phyloP scores from a whole-genome alignment of 2,797 vertebrate species.

The Lepus townsendii region DNA sequence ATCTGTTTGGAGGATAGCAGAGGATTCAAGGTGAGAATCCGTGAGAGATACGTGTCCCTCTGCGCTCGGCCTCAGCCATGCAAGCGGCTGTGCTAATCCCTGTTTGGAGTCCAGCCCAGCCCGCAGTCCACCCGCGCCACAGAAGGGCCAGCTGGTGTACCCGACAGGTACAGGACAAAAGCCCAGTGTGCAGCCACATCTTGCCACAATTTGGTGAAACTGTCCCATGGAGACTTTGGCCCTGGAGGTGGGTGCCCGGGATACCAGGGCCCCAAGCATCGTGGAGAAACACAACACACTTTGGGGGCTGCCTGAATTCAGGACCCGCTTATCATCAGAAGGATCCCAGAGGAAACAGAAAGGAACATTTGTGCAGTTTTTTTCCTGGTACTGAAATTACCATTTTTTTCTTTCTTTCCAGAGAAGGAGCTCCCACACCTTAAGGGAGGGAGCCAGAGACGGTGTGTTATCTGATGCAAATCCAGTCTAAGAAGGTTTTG shows the following conservation, averaged over 20 bases:
- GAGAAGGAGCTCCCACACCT: conserved; percentile 81
- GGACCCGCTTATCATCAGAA: conserved; percentile 39
- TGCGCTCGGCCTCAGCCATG: background rate
- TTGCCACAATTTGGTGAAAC: background rate
- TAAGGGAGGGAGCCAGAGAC: conserved; percentile 64
- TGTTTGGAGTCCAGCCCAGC: background rate
- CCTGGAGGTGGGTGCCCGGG: background rate
- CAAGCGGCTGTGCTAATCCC: fast-evolving
- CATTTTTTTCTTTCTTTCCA: conserved; percentile 43
- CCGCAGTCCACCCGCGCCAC: background rate
- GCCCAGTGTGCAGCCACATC: fast-evolving
- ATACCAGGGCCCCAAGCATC: background rate
- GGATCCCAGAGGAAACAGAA: conserved; percentile 58
- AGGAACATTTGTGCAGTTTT: conserved; percentile 76
- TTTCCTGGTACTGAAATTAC: conserved; percentile 70
- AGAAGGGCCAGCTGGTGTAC: background rate
- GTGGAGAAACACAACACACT: background rate
- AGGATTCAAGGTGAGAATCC: background rate
- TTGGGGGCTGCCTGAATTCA: background rate
- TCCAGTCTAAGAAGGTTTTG: conserved; percentile 81
- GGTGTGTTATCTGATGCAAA: conserved; percentile 59
- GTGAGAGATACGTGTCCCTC: background rate
- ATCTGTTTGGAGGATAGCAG: background rate
- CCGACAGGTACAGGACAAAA: background rate
- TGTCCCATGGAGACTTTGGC: background rate